Conservation (phyloP, 2,797 vertebrate genomes). For the Pseudochirops corinnae region DNA sequence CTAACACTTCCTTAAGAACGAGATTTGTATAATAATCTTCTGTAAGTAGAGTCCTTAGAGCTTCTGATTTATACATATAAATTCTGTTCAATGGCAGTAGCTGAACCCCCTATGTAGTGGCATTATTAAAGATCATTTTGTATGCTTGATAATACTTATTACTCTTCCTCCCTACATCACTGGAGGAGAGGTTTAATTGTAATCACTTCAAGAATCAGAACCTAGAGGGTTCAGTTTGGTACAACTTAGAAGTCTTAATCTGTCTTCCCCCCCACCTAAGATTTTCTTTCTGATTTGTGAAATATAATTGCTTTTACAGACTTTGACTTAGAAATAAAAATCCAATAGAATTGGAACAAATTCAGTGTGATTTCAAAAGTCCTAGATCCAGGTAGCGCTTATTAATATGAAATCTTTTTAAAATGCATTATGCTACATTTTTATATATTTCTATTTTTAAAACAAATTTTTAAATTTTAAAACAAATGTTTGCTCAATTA, state of each 20-base stretch:
- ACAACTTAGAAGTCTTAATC: background rate
- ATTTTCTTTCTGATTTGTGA: background rate
- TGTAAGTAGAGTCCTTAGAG: background rate
- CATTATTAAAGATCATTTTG: background rate
- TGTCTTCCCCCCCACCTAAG: rapidly evolving
- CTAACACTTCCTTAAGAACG: background rate
- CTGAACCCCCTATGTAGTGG: background rate
- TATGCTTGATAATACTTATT: background rate
- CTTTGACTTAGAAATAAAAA: background rate
- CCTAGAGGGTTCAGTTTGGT: background rate
- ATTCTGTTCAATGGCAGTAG: background rate
- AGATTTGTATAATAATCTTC: background rate
- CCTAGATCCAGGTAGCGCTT: background rate
- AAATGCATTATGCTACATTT: background rate
- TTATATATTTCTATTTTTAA: background rate
- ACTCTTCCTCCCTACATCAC: background rate
- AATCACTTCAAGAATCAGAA: background rate
- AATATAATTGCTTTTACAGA: background rate
- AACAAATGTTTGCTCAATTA: background rate
- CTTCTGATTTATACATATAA: background rate
- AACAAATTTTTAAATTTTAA: too few relatives aligned
- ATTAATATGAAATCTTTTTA: background rate
- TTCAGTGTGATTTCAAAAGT: background rate
- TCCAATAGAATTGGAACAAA: background rate
- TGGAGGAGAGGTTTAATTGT: background rate